Percentiles rank a stretch among this genome's conserved stretches.
Conservation (phyloP, 2,888 invertebrate genomes). For the Cataglyphis rosenhaueri region DNA sequence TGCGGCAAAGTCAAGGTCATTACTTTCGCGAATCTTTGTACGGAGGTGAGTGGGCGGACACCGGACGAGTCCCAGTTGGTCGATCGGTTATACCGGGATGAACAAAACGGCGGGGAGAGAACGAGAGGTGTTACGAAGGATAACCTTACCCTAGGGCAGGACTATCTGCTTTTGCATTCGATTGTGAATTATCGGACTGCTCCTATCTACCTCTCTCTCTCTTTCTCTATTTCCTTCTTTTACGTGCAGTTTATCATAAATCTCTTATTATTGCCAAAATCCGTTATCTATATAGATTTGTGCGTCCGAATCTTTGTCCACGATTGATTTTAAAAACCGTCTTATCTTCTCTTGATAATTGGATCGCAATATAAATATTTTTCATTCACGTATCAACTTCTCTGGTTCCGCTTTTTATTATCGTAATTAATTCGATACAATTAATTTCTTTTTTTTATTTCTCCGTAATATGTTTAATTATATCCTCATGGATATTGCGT, state of each 20-base stretch:
- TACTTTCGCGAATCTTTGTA: constrained; percentile 72
- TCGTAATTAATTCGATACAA: background rate
- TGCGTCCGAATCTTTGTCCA: background rate
- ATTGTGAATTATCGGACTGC: constrained; percentile 29
- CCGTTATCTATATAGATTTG: constrained; percentile 8
- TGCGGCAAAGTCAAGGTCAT: constrained; percentile 77
- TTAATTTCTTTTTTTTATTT: background rate
- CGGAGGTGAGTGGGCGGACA: constrained; percentile 57
- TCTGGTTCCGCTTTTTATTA: background rate
- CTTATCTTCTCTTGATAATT: background rate
- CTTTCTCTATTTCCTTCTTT: background rate
- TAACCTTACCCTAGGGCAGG: constrained; percentile 82
- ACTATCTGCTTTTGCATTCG: constrained; percentile 46
- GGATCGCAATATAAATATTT: background rate
- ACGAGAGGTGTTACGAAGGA: constrained; percentile 72
- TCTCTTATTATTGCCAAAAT: background rate
- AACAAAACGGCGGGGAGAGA: constrained; percentile 36
- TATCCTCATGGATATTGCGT: background rate
- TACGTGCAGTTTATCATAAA: background rate
- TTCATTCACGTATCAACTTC: background rate
- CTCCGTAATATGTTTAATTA: background rate
- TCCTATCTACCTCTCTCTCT: background rate
- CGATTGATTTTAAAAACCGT: background rate
- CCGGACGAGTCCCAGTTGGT: constrained; percentile 36
- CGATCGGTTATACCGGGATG: constrained; percentile 51